These are phyloP conservation scores for Eupeodes corollae DNA, from an alignment of 1,140 invertebrate genomes.

Conservation along the genomic window DNA sequence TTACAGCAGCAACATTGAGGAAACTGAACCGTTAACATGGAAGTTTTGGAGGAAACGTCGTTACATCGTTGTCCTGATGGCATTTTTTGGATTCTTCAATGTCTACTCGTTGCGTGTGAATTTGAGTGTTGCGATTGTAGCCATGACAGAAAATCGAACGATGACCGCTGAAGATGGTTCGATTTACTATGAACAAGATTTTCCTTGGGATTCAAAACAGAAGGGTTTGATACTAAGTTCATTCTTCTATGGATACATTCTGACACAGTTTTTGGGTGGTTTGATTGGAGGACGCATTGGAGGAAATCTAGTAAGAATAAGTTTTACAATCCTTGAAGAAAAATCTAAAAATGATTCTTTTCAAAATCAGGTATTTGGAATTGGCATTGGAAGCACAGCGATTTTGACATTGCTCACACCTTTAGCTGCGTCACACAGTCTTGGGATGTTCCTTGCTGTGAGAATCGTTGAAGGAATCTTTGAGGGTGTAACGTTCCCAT, in stretches of 20 bases:
- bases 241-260: conserved; percentile 75
- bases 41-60: conserved; percentile 57
- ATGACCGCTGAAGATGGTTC: conserved; percentile 46
- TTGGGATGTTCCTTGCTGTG: conserved; percentile 58
- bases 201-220: conserved; percentile 66
- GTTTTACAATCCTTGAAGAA: conserved; percentile 33
- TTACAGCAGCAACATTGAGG: conserved; percentile 39
- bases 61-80: conserved; percentile 61
- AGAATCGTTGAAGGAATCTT: conserved; percentile 79
- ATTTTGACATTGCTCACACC: conserved; percentile 75
- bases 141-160: conserved; percentile 62
- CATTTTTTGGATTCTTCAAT: conserved; percentile 82
- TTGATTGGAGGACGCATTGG: conserved; percentile 60
- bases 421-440: conserved; percentile 55
- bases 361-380: conserved; percentile 60
- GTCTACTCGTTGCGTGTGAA: conserved; percentile 79
- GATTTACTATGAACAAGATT: conserved; percentile 49
- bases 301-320: conserved; percentile 51
- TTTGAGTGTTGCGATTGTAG: conserved; percentile 78
- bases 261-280: conserved; percentile 62
- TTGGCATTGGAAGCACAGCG: conserved; percentile 68
- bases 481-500: conserved; percentile 85
- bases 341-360: conserved; percentile 33
- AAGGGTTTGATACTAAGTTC: conserved; percentile 75
- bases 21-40: conserved; percentile 45